Conservation (phyloP, 2,888 invertebrate species). For the Incurvaria masculella region DNA sequence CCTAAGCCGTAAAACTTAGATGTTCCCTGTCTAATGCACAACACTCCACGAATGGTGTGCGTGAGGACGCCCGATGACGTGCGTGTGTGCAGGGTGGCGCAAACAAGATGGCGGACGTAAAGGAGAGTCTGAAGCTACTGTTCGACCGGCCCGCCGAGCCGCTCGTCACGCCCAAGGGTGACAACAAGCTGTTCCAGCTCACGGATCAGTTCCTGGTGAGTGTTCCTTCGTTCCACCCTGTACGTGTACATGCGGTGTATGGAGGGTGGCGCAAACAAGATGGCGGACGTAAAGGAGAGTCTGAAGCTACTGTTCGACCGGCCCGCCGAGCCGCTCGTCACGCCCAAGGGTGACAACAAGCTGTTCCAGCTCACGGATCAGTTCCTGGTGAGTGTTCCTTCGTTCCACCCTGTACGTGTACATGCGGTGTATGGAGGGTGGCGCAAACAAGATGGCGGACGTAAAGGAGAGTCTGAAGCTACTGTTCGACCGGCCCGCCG, state of each 20-base stretch:
- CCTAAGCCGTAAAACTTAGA: no score
- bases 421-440: slow-evolving; percentile 23
- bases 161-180: slow-evolving; percentile 60
- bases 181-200: slow-evolving; percentile 58
- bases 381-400: slow-evolving; percentile 55
- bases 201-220: slow-evolving; percentile 61
- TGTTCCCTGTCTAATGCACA: no score
- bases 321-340: slow-evolving; percentile 58
- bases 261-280: slow-evolving; percentile 23
- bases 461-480: slow-evolving; percentile 27
- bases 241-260: no score
- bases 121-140: slow-evolving; percentile 34
- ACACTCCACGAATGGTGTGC: no score
- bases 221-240: no score
- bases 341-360: slow-evolving; percentile 59
- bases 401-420: background rate
- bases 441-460: slow-evolving; percentile 26
- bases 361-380: slow-evolving; percentile 60
- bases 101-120: slow-evolving; percentile 27
- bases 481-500: slow-evolving; percentile 60
- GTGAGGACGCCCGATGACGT: no score
- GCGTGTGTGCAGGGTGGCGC: no score
- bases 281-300: slow-evolving; percentile 26
- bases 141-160: slow-evolving; percentile 63
- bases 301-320: slow-evolving; percentile 55